Evolutionary conservation across 2,113 vertebrate species (phyloP).

Genomic region (Holacanthus passer): DNA sequence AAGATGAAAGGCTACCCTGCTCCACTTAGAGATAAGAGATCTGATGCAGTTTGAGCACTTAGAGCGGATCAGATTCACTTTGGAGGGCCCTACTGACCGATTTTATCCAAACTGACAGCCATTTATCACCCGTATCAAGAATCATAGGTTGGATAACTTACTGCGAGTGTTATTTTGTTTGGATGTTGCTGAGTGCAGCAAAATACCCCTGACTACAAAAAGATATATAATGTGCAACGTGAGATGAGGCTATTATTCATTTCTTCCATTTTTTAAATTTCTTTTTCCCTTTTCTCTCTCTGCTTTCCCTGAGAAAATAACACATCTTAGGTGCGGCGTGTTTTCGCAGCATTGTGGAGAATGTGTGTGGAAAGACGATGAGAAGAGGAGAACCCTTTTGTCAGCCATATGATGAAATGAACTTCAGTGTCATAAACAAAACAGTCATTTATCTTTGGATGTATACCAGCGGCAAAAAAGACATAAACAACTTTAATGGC

Average conservation of each 20-base stretch:
- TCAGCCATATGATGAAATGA: neutral
- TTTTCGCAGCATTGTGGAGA: neutral
- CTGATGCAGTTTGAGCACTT: slow-evolving; percentile 7
- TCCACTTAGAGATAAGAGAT: slow-evolving; percentile 24
- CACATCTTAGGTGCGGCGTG: too few species aligned
- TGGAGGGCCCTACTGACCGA: neutral
- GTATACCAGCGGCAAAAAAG: neutral
- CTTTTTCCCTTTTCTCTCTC: neutral
- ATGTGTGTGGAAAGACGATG: neutral
- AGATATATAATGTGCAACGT: neutral
- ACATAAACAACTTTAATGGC: neutral
- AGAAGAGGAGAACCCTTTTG: neutral
- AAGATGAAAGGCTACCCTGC: neutral
- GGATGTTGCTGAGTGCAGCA: slow-evolving; percentile 6
- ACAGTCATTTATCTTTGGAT: neutral
- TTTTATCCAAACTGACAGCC: slow-evolving; percentile 20
- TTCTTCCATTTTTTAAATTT: neutral
- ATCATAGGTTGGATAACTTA: neutral
- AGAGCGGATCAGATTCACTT: slow-evolving; percentile 31
- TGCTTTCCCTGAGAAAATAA: neutral
- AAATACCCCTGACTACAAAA: neutral
- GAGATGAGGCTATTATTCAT: neutral
- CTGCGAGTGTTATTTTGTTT: neutral
- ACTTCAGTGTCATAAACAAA: neutral
- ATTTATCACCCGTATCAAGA: slow-evolving; percentile 18